Evolutionary conservation across 2,113 vertebrate genomes (phyloP), one percentile per base, ranked within the genome.

Genomic region (Gobio gobio): DNA sequence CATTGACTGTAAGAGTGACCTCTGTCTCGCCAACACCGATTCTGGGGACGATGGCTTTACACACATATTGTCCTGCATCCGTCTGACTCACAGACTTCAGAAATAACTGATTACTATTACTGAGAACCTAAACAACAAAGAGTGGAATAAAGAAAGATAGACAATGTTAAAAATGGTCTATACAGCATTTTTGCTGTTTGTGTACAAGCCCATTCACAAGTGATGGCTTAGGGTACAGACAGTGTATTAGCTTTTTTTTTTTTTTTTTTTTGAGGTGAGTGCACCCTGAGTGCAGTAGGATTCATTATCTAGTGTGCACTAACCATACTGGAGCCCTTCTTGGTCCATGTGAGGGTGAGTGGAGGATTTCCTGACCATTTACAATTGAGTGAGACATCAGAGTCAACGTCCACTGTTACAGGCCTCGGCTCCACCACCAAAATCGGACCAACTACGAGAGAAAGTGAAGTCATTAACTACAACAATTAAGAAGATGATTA

Each of bases 321-420:
- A 86, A 98, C 98, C 97, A 98, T 97, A 92, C 96, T 98, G 86
- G 97, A 98, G 74, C 97, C 97, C 91, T 98, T 99, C 88, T 97
- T 98, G 88, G 97, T 99, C 98, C 98, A 99, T 83, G 97, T 99
- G 86, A 99, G 97, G 66, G 97, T 99, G 2, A 99, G 96, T 0
- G 97, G 97, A 0, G 97, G 98, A 88, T 98, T 99, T 40, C 97
- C 98, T 0, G 96, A 93, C 98, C 98, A 99, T 87, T 98, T 96
- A 76, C 98, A 99, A 78, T 97, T 98, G 24, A 99, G 88, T 3
- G 96, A 96, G 77, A 98, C 97, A 0, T 98, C 97, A 1, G 97
- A 96, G 90, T 98, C 97, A n/a, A 95, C 96, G 24, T 99, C 96
- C 0, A 97, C 98, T 0, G 95, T 92, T 0, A 95, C 95, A 1